Base-by-base conservation (phyloP, 2,888 invertebrate species). In the Galerucella pusilla region DNA sequence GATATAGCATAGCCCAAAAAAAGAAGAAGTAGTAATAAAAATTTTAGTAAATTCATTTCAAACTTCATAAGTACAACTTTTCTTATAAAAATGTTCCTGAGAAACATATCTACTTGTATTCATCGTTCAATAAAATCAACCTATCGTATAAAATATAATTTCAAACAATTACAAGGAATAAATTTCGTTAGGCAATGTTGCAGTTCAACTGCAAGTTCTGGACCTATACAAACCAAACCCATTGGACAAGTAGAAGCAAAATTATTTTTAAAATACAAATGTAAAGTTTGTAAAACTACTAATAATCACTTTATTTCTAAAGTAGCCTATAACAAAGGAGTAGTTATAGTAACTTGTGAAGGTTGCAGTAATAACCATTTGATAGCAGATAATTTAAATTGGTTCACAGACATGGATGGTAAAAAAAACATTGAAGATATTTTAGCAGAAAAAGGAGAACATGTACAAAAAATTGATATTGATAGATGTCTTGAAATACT, bases 351-450 rank as follows among this genome's bases (percentile, higher is more conserved):
- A 0, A 93, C 91, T 71, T 99, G 99, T 86, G 92, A 92, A 71
- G 94, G 94, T 0, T 98, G 98, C 85, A 88, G 91, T 64, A 97
- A 96, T 85, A 93, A 95, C 86, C 99, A 99, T 88, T 89, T 99
- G 35, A 98, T 99, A 80, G 98, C 98, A 0, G 98, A 99, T 86
- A 97, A 99, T 88, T 89, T 99, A 1, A 95, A 95, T 78, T 99
- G 98, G 98, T 99, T 98, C 86, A 89, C 92, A 0, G 94, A 96
- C 84, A 88, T 94, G 84, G 89, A 92, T 83, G 92, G 92, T 0
- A 93, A 92, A 83, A 91, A 90, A 78, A 98, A 98, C 85, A 96
- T 99, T 81, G 98, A 98, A 89, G 94, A 95, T 78, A 95, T 97
- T 52, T 89, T 98, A 86, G 93, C 93, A 20, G 93, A 92, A 74